Percentiles rank a stretch among this genome's conserved stretches.
Conservation (phyloP, 2,113 vertebrate genomes). For the Carassius auratus region DNA sequence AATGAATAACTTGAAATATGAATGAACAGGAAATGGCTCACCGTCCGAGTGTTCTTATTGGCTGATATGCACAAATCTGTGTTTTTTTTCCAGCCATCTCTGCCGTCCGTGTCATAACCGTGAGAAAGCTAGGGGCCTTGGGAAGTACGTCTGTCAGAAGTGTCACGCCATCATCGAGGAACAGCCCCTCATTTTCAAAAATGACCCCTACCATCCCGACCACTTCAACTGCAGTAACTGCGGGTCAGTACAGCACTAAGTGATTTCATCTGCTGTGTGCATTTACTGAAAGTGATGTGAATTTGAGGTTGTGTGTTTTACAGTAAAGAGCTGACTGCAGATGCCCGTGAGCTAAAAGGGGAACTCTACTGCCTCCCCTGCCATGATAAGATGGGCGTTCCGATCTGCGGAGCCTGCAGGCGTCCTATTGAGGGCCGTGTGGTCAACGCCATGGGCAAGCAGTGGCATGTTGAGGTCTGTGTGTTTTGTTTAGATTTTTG, state of each 20-base stretch:
- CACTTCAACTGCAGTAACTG: slow-evolving; percentile 99
- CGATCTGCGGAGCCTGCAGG: slow-evolving; percentile 95
- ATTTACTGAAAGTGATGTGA: neutral
- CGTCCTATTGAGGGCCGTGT: slow-evolving; percentile 97
- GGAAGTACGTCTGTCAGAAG: slow-evolving; percentile 98
- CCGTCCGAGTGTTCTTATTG: neutral
- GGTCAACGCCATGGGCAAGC: slow-evolving; percentile 99
- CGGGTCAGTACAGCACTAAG: slow-evolving; percentile 77
- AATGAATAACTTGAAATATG: too few relatives aligned
- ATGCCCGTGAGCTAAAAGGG: slow-evolving; percentile 95
- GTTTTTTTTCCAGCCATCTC: slow-evolving; percentile 81
- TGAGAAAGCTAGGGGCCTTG: slow-evolving; percentile 95
- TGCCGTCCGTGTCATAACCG: slow-evolving; percentile 96
- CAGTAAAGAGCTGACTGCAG: slow-evolving; percentile 95
- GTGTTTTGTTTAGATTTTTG: neutral
- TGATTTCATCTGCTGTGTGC: neutral
- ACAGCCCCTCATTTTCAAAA: slow-evolving; percentile 96
- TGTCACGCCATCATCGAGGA: slow-evolving; percentile 98
- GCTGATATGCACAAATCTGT: neutral
- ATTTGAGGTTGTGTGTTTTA: slow-evolving; percentile 32
- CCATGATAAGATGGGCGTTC: slow-evolving; percentile 99
- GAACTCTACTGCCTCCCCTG: slow-evolving; percentile 96
- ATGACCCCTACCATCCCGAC: slow-evolving; percentile 97
- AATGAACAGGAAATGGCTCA: too few relatives aligned
- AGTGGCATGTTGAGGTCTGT: slow-evolving; percentile 98